Conservation (phyloP, 2,797 vertebrate genomes). For the Semotilus atromaculatus region DNA sequence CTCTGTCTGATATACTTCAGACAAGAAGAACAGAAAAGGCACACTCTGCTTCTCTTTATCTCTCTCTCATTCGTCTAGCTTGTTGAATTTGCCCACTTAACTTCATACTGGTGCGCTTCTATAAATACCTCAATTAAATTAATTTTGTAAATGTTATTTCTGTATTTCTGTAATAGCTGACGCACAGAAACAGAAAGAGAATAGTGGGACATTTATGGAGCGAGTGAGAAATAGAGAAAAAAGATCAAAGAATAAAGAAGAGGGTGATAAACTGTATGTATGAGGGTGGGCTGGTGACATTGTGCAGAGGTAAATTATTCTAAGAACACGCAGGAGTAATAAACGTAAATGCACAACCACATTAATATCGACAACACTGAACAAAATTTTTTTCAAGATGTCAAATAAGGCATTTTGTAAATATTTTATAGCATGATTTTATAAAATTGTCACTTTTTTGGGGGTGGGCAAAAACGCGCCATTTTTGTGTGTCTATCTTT, state of each 20-base stretch:
- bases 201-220: not conserved
- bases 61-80: slow-evolving; percentile 60
- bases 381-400: not conserved
- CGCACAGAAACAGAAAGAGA: not conserved
- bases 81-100: slow-evolving; percentile 40
- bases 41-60: slow-evolving; percentile 58
- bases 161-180: not conserved
- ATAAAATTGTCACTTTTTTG: too few species aligned
- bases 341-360: not conserved
- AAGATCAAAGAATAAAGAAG: not conserved
- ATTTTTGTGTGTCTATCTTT: too few species aligned
- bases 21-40: slow-evolving; percentile 71
- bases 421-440: too few species aligned
- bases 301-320: not conserved
- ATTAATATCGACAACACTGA: not conserved
- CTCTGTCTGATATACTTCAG: slow-evolving; percentile 82
- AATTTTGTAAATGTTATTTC: slow-evolving; percentile 4
- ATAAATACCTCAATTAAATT: not conserved
- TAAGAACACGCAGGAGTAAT: not conserved
- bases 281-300: too few species aligned
- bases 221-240: not conserved
- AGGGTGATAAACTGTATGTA: not conserved
- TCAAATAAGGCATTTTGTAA: too few species aligned
- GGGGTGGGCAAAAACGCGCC: too few species aligned
- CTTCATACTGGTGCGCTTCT: slow-evolving; percentile 37